Conservation (phyloP, 2,888 invertebrate genomes). For the Girardia tigrina region DNA sequence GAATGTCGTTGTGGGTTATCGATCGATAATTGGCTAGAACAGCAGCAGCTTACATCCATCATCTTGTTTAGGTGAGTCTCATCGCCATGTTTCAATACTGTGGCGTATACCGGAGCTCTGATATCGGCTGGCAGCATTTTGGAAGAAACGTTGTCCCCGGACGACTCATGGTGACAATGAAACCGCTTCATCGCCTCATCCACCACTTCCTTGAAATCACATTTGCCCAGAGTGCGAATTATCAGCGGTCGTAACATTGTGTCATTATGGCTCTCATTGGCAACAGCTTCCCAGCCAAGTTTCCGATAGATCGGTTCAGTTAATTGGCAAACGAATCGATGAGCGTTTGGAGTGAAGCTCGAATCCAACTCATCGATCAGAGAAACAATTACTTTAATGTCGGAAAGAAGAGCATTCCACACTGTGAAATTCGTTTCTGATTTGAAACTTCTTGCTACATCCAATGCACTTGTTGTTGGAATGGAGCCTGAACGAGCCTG, state of each 20-base stretch:
- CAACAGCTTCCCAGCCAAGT: conserved; percentile 71
- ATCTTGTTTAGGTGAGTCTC: conserved; percentile 63
- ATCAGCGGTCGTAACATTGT: conserved; percentile 72
- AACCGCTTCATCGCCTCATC: conserved; percentile 63
- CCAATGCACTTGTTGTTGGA: conserved; percentile 65
- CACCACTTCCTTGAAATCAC: conserved; percentile 65
- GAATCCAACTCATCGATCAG: conserved; percentile 65
- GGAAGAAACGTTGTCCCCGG: conserved; percentile 52
- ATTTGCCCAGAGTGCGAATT: conserved; percentile 65
- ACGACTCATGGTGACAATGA: conserved; percentile 56
- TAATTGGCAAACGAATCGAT: conserved; percentile 60
- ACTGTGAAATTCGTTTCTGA: conserved; percentile 81
- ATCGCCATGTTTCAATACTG: conserved; percentile 63
- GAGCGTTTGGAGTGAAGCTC: not conserved
- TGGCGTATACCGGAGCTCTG: conserved; percentile 70
- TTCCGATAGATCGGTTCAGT: conserved; percentile 61
- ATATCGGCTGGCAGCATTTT: conserved; percentile 68
- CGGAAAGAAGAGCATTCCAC: conserved; percentile 60
- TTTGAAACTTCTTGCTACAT: conserved; percentile 68
- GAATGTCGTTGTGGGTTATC: not conserved
- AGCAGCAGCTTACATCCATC: conserved; percentile 56
- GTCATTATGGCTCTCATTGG: conserved; percentile 68
- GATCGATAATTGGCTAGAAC: not conserved
- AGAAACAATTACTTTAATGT: conserved; percentile 63
- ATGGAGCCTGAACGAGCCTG: conserved; percentile 62